Evolutionary conservation across 2,888 invertebrate species (phyloP).

Genomic region (Cheilosia vernalis): DNA sequence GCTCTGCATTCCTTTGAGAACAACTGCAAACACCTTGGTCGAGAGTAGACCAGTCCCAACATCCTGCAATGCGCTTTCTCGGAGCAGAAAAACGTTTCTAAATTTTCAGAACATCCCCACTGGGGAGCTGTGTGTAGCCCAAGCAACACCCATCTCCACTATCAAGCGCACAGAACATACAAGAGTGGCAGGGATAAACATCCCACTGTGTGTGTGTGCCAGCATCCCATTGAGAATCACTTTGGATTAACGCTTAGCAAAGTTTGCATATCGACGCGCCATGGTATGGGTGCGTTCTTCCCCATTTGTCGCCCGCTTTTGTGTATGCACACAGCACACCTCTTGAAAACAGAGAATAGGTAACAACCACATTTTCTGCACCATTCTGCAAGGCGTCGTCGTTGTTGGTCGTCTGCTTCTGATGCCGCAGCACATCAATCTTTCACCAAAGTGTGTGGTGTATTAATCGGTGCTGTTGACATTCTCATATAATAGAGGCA

Average conservation of each 20-base stretch:
- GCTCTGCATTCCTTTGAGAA: constrained; percentile 11
- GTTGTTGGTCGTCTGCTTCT: constrained; percentile 30
- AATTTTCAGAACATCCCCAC: constrained; percentile 38
- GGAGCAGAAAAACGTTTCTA: constrained; percentile 17
- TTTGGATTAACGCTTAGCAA: constrained; percentile 73
- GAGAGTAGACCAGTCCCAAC: constrained; percentile 17
- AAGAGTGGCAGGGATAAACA: constrained; percentile 62
- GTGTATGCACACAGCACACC: constrained; percentile 12
- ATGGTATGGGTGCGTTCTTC: constrained; percentile 18
- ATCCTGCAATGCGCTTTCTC: constrained; percentile 70
- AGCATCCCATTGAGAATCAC: constrained; percentile 67
- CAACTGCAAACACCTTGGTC: constrained; percentile 54
- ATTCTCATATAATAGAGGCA: constrained; percentile 71
- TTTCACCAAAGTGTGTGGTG: constrained; percentile 69
- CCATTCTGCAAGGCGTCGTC: constrained; percentile 33
- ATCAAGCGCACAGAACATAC: constrained; percentile 39
- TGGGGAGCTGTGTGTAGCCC: constrained; percentile 12
- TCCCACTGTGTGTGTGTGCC: constrained; percentile 28
- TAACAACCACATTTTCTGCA: constrained; percentile 56
- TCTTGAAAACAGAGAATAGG: constrained; percentile 31
- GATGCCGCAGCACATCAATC: constrained; percentile 72
- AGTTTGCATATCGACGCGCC: constrained; percentile 60
- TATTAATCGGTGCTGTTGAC: constrained; percentile 75
- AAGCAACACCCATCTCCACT: constrained; percentile 17
- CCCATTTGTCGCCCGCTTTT: constrained; percentile 9